phyloP scores from a whole-genome alignment of 2,797 vertebrate genomes.

The Fundulus diaphanus region DNA sequence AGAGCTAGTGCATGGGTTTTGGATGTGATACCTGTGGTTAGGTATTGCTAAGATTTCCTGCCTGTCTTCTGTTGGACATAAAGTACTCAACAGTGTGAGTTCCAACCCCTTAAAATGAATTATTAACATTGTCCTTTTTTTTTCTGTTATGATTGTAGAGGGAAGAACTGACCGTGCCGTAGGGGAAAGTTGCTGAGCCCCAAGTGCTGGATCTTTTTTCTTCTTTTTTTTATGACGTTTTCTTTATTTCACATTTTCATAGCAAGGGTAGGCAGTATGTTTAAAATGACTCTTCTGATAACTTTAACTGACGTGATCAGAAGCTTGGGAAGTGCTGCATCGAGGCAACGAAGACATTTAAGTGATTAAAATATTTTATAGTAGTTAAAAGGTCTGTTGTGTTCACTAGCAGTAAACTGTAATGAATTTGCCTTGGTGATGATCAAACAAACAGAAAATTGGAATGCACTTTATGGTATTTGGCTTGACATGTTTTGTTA shows the following conservation, averaged over 20 bases:
- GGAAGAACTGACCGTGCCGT: slow-evolving; percentile 65
- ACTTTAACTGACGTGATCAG: slow-evolving; percentile 35
- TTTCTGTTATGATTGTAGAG: slow-evolving; percentile 58
- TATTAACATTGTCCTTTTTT: slow-evolving; percentile 3
- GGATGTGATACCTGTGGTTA: slow-evolving; percentile 18
- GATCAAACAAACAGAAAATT: slow-evolving; percentile 43
- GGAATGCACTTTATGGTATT: slow-evolving; percentile 73
- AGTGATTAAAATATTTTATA: slow-evolving; percentile 29
- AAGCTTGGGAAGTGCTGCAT: slow-evolving; percentile 7
- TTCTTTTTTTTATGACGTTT: background rate
- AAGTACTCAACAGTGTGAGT: slow-evolving; percentile 12
- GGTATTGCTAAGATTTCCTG: slow-evolving; percentile 6
- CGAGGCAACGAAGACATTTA: background rate
- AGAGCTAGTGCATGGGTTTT: slow-evolving; percentile 43
- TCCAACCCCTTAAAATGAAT: background rate
- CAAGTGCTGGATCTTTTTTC: slow-evolving; percentile 37
- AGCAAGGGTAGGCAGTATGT: slow-evolving; percentile 50
- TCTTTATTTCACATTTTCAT: slow-evolving; percentile 46
- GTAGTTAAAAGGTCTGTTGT: slow-evolving; percentile 42
- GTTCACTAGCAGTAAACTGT: slow-evolving; percentile 26
- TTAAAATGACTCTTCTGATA: slow-evolving; percentile 34
- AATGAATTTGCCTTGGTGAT: slow-evolving; percentile 53
- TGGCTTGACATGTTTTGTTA: slow-evolving; percentile 44
- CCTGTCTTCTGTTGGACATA: slow-evolving; percentile 5
- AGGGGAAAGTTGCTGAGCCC: slow-evolving; percentile 73